These are phyloP conservation scores for Sebastes diaconus DNA, from an alignment of 2,797 vertebrate genomes.

Conservation along the genomic window DNA sequence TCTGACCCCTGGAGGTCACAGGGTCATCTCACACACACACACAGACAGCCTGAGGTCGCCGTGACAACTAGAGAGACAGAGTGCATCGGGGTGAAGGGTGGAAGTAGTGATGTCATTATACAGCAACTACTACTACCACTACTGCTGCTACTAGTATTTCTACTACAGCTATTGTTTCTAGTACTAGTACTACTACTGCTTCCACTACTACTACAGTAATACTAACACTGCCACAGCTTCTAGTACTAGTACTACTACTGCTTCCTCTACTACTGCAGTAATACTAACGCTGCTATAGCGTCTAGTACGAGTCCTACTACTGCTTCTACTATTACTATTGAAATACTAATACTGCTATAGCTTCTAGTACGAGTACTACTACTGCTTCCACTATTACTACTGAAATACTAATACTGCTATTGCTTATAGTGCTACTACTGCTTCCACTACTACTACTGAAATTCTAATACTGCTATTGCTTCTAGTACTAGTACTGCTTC, in stretches of 20 bases:
- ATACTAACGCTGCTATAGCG: no score
- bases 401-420: background rate
- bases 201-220: no score
- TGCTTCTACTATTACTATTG: background rate
- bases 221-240: no score
- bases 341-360: background rate
- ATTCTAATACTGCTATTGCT: background rate
- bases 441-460: background rate
- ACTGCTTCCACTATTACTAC: background rate
- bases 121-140: no score
- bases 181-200: no score
- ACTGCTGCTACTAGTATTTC: no score
- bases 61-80: background rate
- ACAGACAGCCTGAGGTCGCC: slow-evolving; percentile 3
- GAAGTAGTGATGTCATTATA: background rate
- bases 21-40: slow-evolving; percentile 24
- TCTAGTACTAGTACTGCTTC: rapidly evolving
- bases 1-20: slow-evolving; percentile 53
- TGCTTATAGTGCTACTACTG: background rate
- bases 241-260: no score
- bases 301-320: background rate
- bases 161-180: no score
- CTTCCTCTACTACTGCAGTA: no score
- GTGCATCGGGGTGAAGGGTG: background rate
- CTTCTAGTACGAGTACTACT: no score